Percentiles rank a stretch among this genome's conserved stretches.
Evolutionary conservation across 1,140 invertebrate species (phyloP).

Genomic region (Temnothorax longispinosus): DNA sequence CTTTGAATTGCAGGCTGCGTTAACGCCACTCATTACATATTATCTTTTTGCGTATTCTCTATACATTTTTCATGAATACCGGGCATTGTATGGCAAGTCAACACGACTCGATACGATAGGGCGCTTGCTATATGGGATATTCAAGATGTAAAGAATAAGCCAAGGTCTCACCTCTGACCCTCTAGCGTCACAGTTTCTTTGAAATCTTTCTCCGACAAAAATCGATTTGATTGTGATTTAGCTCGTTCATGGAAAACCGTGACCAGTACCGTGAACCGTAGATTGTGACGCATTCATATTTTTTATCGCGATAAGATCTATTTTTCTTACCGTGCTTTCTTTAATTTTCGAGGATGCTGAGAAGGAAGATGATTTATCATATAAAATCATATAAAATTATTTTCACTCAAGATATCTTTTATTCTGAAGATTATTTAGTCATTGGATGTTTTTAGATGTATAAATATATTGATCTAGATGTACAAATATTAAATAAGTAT

Average conservation of each 20-base stretch:
- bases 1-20: not conserved
- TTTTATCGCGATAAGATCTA: not conserved
- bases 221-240: slow-evolving; percentile 5
- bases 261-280: not conserved
- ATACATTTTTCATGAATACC: slow-evolving; percentile 2
- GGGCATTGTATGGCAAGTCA: not conserved
- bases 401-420: not conserved
- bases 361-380: not conserved
- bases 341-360: not conserved
- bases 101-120: slow-evolving; percentile 20
- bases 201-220: not conserved
- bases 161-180: slow-evolving; percentile 30
- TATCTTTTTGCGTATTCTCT: not conserved
- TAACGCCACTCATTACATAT: not conserved
- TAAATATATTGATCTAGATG: no score
- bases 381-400: not conserved
- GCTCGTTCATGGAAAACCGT: not conserved
- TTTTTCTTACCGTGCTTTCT: not conserved
- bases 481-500: not conserved
- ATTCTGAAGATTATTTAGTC: not conserved
- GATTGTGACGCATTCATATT: not conserved
- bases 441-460: not conserved
- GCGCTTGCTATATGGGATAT: not conserved
- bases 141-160: slow-evolving; percentile 2
- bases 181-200: not conserved